phyloP scores from a whole-genome alignment of 2,888 invertebrate genomes.

The Notodromas monacha region DNA sequence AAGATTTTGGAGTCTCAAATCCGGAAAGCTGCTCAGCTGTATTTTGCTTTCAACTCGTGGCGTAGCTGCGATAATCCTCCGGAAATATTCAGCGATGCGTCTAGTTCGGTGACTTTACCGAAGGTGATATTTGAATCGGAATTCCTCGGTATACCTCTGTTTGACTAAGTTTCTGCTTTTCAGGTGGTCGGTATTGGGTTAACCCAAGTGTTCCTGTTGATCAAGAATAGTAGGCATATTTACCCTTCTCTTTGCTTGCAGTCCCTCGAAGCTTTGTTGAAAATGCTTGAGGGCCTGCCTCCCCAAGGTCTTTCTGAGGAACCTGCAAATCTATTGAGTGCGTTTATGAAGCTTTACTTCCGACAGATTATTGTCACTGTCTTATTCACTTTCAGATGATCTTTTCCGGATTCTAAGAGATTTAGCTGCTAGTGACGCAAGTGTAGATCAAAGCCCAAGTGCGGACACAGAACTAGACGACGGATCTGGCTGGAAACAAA shows the following conservation, averaged over 20 bases:
- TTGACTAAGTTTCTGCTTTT: too few relatives aligned
- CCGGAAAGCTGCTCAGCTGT: too few relatives aligned
- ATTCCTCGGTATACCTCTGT: too few relatives aligned
- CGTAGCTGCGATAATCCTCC: too few relatives aligned
- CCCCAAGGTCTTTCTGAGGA: constrained; percentile 55
- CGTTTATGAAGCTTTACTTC: constrained; percentile 9
- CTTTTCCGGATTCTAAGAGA: constrained; percentile 53
- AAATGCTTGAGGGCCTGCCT: constrained; percentile 58
- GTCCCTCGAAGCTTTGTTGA: constrained; percentile 51
- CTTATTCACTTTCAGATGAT: constrained; percentile 28
- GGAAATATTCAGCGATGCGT: too few relatives aligned
- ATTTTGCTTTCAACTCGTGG: too few relatives aligned
- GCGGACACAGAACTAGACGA: constrained; percentile 40
- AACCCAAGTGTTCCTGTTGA: constrained; percentile 52
- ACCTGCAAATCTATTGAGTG: constrained; percentile 35
- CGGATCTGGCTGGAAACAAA: too few relatives aligned
- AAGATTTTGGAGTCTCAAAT: too few relatives aligned
- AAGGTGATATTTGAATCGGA: too few relatives aligned
- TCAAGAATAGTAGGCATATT: constrained; percentile 45
- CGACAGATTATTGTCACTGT: constrained; percentile 12
- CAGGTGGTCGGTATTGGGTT: constrained; percentile 19
- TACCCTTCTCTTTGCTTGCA: constrained; percentile 60
- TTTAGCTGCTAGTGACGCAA: too few relatives aligned
- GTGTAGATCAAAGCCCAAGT: constrained; percentile 26
- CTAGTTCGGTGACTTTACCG: too few relatives aligned